Percentiles rank a stretch among this genome's conserved stretches.
phyloP scores from a whole-genome alignment of 35 echinoderm and acorn worm genomes.

The Chiridota heheva region DNA sequence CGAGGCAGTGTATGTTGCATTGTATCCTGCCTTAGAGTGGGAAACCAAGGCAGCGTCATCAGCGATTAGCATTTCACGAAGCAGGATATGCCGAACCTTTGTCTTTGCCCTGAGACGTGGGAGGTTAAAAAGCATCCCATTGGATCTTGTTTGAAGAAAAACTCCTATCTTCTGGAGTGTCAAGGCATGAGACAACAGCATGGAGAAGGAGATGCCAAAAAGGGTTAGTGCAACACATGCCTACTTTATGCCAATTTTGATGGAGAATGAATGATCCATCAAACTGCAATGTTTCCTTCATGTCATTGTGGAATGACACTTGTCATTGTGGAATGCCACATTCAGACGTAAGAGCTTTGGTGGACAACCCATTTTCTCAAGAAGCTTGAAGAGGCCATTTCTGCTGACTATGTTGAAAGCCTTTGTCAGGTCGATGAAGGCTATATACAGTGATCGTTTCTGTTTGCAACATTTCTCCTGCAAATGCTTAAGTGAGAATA shows the following conservation, averaged over 20 bases:
- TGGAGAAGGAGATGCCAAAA: constrained; percentile 59
- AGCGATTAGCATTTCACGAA: constrained; percentile 30
- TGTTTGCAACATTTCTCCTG: constrained; percentile 57
- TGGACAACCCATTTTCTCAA: constrained; percentile 52
- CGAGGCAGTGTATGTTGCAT: not conserved
- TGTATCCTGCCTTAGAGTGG: constrained; percentile 10
- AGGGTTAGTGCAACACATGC: constrained; percentile 63
- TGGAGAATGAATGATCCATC: constrained; percentile 24
- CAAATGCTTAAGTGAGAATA: constrained; percentile 25
- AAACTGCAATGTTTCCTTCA: not conserved
- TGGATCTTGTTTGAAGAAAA: constrained; percentile 19
- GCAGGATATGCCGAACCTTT: not conserved
- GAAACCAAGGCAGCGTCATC: constrained; percentile 14
- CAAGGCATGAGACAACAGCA: constrained; percentile 41
- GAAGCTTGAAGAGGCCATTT: constrained; percentile 40
- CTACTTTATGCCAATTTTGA: constrained; percentile 58
- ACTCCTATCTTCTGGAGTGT: not conserved
- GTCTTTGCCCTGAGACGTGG: constrained; percentile 19
- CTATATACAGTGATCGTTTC: constrained; percentile 28
- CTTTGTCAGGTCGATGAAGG: constrained; percentile 73
- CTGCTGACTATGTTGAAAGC: constrained; percentile 62
- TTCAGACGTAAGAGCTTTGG: constrained; percentile 31
- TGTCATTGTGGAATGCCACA: constrained; percentile 47
- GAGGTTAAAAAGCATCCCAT: constrained; percentile 33
- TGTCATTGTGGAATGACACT: constrained; percentile 19